These are phyloP conservation scores for Hystrix cristata DNA, from an alignment of 2,113 vertebrate species.

Conservation along the genomic window DNA sequence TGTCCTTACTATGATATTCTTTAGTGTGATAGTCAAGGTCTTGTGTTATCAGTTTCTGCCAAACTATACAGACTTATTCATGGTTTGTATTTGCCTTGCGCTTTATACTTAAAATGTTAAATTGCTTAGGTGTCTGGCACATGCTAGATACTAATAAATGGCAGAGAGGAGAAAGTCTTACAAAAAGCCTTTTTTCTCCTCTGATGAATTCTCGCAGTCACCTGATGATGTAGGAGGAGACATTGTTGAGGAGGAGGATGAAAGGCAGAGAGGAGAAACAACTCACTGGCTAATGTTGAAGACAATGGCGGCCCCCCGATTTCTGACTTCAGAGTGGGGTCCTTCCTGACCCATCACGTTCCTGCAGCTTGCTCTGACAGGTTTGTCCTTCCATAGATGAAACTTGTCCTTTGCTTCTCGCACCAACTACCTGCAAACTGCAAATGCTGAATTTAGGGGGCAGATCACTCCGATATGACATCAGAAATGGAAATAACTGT, in stretches of 20 bases:
- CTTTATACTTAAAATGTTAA: background rate
- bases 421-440: background rate
- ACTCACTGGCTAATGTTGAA: accelerated
- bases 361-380: background rate
- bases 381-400: background rate
- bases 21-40: background rate
- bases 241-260: background rate
- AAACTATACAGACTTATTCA: background rate
- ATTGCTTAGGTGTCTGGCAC: background rate
- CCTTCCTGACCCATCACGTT: background rate
- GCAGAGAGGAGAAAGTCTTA: background rate
- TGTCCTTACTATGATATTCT: background rate
- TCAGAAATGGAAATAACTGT: background rate
- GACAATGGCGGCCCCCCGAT: background rate
- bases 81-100: background rate
- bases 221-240: background rate
- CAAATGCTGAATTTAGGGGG: background rate
- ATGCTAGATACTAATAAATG: background rate
- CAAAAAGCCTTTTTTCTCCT: background rate
- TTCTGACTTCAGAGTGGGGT: background rate
- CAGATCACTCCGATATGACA: background rate
- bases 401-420: background rate
- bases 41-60: background rate
- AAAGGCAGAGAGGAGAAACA: background rate
- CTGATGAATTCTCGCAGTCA: background rate